Conservation (phyloP, 2,888 invertebrate species). For the Eurytoma californica region DNA sequence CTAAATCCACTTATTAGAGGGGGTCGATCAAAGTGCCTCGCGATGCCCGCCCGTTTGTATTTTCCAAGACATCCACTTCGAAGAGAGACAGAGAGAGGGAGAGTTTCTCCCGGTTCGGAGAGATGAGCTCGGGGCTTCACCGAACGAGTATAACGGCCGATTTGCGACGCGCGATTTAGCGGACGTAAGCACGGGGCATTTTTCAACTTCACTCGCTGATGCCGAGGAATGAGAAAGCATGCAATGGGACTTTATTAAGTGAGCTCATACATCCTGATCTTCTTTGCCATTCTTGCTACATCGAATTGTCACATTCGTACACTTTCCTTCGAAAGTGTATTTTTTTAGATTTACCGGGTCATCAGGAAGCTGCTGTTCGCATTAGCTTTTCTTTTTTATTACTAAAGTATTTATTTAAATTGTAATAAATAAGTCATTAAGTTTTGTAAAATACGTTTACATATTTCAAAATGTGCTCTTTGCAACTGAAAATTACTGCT, state of each 20-base stretch:
- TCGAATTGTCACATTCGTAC: neutral
- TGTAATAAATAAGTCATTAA: too few relatives aligned
- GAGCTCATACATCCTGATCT: conserved; percentile 6
- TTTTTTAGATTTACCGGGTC: conserved; percentile 16
- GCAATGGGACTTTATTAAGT: conserved; percentile 1
- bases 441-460: neutral
- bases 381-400: too few relatives aligned
- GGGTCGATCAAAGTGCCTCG: neutral
- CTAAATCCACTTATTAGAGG: conserved; percentile 43
- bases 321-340: conserved; percentile 14
- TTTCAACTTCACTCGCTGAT: conserved; percentile 14
- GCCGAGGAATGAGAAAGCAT: neutral
- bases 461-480: neutral
- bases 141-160: neutral
- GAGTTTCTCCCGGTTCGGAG: neutral
- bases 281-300: neutral
- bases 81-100: neutral
- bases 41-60: conserved; percentile 28
- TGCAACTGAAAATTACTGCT: neutral
- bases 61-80: conserved; percentile 16
- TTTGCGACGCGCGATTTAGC: conserved; percentile 38
- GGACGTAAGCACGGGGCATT: neutral
- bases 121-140: too few relatives aligned
- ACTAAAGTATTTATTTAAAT: too few relatives aligned
- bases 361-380: too few relatives aligned